Evolutionary conservation across 1,140 invertebrate genomes (phyloP).

Genomic region (Zeugodacus cucurbitae): DNA sequence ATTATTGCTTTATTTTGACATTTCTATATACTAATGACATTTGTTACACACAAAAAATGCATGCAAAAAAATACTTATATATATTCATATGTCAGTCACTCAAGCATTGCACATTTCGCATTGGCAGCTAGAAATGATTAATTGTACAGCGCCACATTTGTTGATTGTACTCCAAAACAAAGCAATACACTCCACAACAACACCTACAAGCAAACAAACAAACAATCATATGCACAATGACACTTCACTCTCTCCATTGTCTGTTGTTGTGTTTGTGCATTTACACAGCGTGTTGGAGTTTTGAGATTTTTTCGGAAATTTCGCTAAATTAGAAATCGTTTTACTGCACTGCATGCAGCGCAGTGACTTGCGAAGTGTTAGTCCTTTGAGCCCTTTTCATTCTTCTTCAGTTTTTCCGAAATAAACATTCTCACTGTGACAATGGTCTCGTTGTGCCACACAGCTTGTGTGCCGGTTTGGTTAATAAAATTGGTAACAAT

Average conservation of each 20-base stretch:
- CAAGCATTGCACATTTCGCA: neutral
- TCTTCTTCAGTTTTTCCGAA: neutral
- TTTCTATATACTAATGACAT: neutral
- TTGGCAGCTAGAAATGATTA: conserved; percentile 23
- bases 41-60: neutral
- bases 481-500: neutral
- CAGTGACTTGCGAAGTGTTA: neutral
- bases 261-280: neutral
- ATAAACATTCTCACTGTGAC: neutral
- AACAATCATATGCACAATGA: neutral
- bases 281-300: neutral
- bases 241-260: neutral
- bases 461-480: neutral
- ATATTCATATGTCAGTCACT: neutral
- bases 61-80: too few species aligned
- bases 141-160: neutral
- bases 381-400: neutral
- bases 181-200: too few species aligned
- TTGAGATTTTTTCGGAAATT: neutral
- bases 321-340: neutral
- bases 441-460: neutral
- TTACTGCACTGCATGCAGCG: neutral
- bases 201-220: neutral
- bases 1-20: neutral
- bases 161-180: neutral